Evolutionary conservation across 2,888 invertebrate species (phyloP), one percentile per base, ranked within the genome.

Genomic region (Seira ritae): DNA sequence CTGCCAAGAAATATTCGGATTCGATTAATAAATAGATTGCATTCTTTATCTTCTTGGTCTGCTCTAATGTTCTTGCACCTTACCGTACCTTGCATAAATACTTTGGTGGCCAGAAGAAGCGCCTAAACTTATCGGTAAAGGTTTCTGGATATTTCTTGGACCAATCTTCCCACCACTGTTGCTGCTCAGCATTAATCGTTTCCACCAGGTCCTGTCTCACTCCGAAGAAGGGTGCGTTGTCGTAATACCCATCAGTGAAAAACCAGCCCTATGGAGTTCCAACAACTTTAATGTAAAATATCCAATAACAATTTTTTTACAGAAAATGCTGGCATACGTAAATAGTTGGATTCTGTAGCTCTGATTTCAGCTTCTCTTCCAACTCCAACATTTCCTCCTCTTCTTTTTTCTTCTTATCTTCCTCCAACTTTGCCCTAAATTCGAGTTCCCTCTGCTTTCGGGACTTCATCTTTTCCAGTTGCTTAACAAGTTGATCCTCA

Each of bases 231-330:
- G 73, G 72, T 0, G 17, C 20, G 37, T 71, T 75, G 50, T 84
- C 84, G 60, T 86, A 86, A 65, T 84, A 86, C 0, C 85, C 85
- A 62, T 86, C 80, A 3, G 81, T 81, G 24, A 81, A 86, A 67
- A 65, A 82, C 68, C 71, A 85, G 1, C 82, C 81, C 82, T 85
- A 60, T 2, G 70, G 60, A 66, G 8, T 15, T 4, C 3, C 15
- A 72, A 23, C n/a, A n/a, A n/a, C n/a, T n/a, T n/a, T n/a, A 65
- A 19, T 15, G 19, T 15, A 15, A 65, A 65, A 17, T 65, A 6
- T 31, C 15, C 17, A 31, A n/a, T n/a, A n/a, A n/a, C n/a, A n/a
- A n/a, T n/a, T 68, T 67, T 20, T 68, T 20, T 19, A 19, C 15
- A 46, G 31, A 75, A 31, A 67, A 19, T 31, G 10, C 8, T 42